Conservation (phyloP, 1,140 invertebrate species). For the Neuroterus valhalla region DNA sequence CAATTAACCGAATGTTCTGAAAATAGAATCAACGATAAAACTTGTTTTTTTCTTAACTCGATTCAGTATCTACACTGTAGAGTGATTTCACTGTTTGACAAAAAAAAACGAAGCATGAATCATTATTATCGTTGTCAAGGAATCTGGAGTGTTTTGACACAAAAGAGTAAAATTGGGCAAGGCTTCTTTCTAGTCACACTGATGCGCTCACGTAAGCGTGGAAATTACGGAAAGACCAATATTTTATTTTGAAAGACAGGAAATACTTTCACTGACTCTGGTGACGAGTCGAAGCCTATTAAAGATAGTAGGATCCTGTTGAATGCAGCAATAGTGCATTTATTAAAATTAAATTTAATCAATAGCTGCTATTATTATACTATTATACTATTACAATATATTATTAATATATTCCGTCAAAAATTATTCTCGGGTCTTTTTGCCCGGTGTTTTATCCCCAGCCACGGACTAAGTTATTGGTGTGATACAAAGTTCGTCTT, state of each 20-base stretch:
- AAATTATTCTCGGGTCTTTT: too few relatives aligned
- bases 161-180: conserved; percentile 47
- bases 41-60: background rate
- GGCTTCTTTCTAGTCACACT: conserved; percentile 1
- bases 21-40: too few relatives aligned
- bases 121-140: conserved; percentile 33
- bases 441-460: too few relatives aligned
- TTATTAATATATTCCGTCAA: too few relatives aligned
- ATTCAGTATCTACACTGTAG: background rate
- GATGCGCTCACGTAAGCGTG: conserved; percentile 35
- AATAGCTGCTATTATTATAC: too few relatives aligned
- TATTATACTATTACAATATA: too few relatives aligned
- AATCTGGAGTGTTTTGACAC: conserved; percentile 39
- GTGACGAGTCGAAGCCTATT: conserved; percentile 8
- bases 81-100: background rate
- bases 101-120: conserved; percentile 16
- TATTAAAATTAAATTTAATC: too few relatives aligned
- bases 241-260: conserved; percentile 66
- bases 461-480: too few relatives aligned
- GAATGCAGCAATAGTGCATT: background rate
- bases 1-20: too few relatives aligned
- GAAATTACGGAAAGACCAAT: conserved; percentile 39
- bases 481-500: too few relatives aligned
- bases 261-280: conserved; percentile 61
- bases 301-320: conserved; percentile 14